Evolutionary conservation across 2,113 vertebrate genomes (phyloP).

Genomic region (Hippocampus abdominalis): DNA sequence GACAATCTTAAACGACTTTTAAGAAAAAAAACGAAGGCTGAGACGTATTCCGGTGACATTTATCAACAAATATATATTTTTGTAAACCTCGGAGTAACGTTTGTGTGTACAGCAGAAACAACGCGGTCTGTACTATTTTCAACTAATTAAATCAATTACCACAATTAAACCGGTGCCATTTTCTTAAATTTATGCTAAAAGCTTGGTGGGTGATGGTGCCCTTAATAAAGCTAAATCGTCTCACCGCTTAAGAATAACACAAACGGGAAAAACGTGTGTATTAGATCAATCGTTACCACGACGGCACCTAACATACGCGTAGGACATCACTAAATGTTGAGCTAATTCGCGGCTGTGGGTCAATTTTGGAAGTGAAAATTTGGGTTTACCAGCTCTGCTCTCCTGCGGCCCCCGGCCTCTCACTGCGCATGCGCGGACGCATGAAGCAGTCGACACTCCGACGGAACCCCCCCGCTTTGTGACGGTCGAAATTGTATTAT

Average conservation of each 20-base stretch:
- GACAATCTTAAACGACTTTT: slow-evolving; percentile 41
- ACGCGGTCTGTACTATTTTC: not conserved
- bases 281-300: not conserved
- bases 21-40: slow-evolving; percentile 38
- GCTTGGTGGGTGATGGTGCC: slow-evolving; percentile 42
- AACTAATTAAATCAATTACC: slow-evolving; percentile 17
- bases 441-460: slow-evolving; percentile 32
- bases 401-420: slow-evolving; percentile 67
- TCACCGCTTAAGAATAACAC: not conserved
- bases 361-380: slow-evolving; percentile 57
- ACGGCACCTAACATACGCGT: not conserved
- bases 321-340: not conserved
- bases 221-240: slow-evolving; percentile 17
- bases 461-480: not conserved
- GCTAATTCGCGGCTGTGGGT: slow-evolving; percentile 38
- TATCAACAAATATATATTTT: slow-evolving; percentile 11
- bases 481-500: slow-evolving; percentile 4
- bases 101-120: slow-evolving; percentile 1
- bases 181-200: slow-evolving; percentile 27
- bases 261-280: not conserved
- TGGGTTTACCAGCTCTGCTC: slow-evolving; percentile 75
- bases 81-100: slow-evolving; percentile 9
- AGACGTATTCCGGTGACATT: slow-evolving; percentile 37
- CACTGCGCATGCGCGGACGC: slow-evolving; percentile 69
- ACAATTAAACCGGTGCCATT: slow-evolving; percentile 18